Evolutionary conservation across 2,888 invertebrate species (phyloP).

Genomic region (Saturnia pavonia): DNA sequence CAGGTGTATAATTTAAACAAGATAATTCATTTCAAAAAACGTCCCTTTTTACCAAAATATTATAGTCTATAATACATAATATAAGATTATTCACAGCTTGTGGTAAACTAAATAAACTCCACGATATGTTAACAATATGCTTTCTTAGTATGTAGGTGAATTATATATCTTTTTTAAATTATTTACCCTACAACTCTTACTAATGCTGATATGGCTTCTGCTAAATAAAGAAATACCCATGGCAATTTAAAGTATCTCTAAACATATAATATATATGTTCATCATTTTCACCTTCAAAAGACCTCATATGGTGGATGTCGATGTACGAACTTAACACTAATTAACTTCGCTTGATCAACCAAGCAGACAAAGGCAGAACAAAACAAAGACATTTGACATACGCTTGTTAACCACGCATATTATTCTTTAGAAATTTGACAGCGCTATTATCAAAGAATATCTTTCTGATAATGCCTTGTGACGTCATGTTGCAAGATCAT

Average conservation of each 20-base stretch:
- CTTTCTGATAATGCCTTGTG: conserved; percentile 22
- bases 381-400: conserved; percentile 37
- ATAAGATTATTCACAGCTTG: too few relatives aligned
- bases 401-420: background rate
- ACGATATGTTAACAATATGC: too few relatives aligned
- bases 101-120: too few relatives aligned
- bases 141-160: too few relatives aligned
- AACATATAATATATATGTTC: background rate
- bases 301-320: background rate
- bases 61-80: too few relatives aligned
- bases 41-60: too few relatives aligned
- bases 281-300: background rate
- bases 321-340: conserved; percentile 31
- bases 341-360: conserved; percentile 49
- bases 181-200: background rate
- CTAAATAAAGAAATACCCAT: background rate
- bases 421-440: conserved; percentile 16
- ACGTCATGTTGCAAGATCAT: conserved; percentile 36
- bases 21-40: too few relatives aligned
- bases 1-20: too few relatives aligned
- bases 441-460: conserved; percentile 1
- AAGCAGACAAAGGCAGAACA: conserved; percentile 48
- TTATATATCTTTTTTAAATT: background rate
- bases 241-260: background rate
- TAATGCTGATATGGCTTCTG: background rate